Evolutionary conservation across 1,140 invertebrate species (phyloP), one percentile per base, ranked within the genome.

Genomic region (Holotrichia oblita): DNA sequence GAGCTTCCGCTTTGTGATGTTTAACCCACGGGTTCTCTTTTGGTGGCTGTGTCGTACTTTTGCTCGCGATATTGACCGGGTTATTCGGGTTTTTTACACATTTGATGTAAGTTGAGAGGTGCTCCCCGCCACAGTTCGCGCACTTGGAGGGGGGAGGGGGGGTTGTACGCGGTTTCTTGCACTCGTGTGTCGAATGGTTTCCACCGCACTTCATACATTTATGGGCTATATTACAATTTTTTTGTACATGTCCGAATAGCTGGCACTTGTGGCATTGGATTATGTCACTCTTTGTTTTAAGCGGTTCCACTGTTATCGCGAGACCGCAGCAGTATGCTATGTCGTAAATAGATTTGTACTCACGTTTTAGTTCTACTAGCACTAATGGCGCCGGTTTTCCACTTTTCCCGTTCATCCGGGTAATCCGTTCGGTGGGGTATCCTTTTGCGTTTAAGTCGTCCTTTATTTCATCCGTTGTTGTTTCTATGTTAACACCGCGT

Each of bases 71-170:
- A 10, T 41, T 41, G 4, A 10, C 40, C 6, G 59, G 59, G 59
- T 17, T 61, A n/a, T 78, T 73, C 20, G 77, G 72, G 12, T 73
- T 78, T 22, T 42, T 48, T 27, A 77, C 44, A 74, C 86, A n/a
- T n/a, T n/a, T n/a, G n/a, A n/a, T n/a, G n/a, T n/a, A n/a, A n/a
- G n/a, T n/a, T n/a, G n/a, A n/a, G 87, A 10, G 85, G 74, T 87
- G 87, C 7, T 82, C 80, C 7, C 79, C 81, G 12, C 72, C 76
- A 83, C 87, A 87, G 64, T 87, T 87, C 17, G 84, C 86, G 83
- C 86, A 87, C 81, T 81, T 86, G n/a, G n/a, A n/a, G n/a, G n/a
- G n/a, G 12, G 85, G 83, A n/a, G 83, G 81, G 6, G 81, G 79
- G 3, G 74, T 79, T n/a, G 77, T 78, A 6, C 6, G 10, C 24